Base-by-base conservation (phyloP, 2,888 invertebrate species). In the Agelastica alni region DNA sequence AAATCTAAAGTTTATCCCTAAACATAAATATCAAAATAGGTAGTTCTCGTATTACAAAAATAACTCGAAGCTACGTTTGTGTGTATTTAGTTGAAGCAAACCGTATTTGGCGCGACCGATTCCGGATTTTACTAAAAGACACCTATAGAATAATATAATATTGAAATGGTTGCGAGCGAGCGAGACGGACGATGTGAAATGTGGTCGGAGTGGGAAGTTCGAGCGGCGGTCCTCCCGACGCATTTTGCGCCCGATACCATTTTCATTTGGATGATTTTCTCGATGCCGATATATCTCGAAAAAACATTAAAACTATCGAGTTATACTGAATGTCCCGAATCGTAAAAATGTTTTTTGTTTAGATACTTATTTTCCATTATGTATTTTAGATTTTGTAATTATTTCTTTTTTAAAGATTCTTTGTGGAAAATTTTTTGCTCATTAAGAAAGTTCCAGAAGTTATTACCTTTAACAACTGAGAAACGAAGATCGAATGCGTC, bases 91-190 rank as follows among this genome's bases (percentile, higher is more conserved):
- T 58, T 54, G 31, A 28, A 28, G 14, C 42, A 42, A 42, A 30
- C 61, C 61, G 53, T 61, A 53, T 59, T 53, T 57, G 61, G 59
- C 37, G 52, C 61, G 61, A 59, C 55, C 52, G 56, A 49, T 56
- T 61, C 37, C 54, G 45, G 45, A 52, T 59, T 62, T 62, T 58
- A 58, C 58, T 56, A 54, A 56, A 58, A 39, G 55, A 55, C 55
- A 51, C 45, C 43, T 30, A 51, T 55, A 51, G 44, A 46, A 55
- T 51, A 51, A 45, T 51, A 51, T 46, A 46, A 48, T 55, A 55
- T 41, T 46, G 49, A 44, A 55, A 42, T 51, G 53, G 44, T 44
- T 51, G 51, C 46, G 56, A 55, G 12, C 31, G 43, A 51, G 60
- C 58, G 52, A 45, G 62, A 55, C 39, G 20, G 13, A 28, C n/a